Conservation (phyloP, 2,888 invertebrate species). For the Bibio marci region DNA sequence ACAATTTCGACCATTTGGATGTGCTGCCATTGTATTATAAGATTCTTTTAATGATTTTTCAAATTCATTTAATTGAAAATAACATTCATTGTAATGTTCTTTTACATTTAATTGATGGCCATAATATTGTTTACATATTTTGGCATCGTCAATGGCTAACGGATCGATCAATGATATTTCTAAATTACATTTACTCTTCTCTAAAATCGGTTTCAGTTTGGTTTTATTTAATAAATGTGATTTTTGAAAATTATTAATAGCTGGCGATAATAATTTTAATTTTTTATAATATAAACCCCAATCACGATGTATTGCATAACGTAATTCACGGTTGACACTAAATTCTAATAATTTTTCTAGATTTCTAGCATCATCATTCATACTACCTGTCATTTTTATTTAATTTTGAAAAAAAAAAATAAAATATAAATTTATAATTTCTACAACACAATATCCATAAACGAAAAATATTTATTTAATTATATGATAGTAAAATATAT, state of each 20-base stretch:
- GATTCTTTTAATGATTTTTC: not conserved
- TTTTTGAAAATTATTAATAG: not conserved
- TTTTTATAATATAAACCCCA: not conserved
- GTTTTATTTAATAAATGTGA: not conserved
- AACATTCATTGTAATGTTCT: not conserved
- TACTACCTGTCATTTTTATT: too few species aligned
- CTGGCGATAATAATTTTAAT: not conserved
- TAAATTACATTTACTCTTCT: not conserved
- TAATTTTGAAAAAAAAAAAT: too few species aligned
- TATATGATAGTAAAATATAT: too few species aligned
- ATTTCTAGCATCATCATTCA: too few species aligned
- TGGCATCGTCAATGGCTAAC: not conserved
- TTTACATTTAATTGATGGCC: not conserved
- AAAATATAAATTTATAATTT: too few species aligned
- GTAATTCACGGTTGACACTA: not conserved
- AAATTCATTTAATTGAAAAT: not conserved
- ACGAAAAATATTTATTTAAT: too few species aligned
- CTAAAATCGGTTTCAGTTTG: not conserved
- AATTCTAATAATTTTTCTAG: too few species aligned
- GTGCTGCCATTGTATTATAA: not conserved
- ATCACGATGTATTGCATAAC: not conserved
- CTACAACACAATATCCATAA: too few species aligned
- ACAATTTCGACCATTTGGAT: not conserved
- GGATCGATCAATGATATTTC: not conserved
- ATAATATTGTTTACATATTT: not conserved